phyloP scores from a whole-genome alignment of 2,113 vertebrate species.

The Leucopternis melanops region DNA sequence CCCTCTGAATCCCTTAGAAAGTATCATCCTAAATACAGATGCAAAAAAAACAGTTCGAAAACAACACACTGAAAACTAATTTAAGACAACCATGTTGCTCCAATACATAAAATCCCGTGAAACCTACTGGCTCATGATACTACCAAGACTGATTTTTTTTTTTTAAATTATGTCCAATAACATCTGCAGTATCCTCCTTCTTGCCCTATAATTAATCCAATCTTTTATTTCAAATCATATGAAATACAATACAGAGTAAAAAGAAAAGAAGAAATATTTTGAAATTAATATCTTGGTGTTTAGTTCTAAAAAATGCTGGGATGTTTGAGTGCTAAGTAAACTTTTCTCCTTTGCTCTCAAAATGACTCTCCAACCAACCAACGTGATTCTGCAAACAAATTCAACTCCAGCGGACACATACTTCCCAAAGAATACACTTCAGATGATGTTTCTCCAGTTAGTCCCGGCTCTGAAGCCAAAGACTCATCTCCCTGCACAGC shows the following conservation, averaged over 20 bases:
- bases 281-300: background rate
- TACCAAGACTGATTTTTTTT: background rate
- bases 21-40: background rate
- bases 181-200: background rate
- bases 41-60: background rate
- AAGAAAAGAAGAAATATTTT: slow-evolving; percentile 5
- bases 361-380: background rate
- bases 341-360: slow-evolving; percentile 33
- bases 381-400: background rate
- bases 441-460: background rate
- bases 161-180: background rate
- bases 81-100: background rate
- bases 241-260: background rate
- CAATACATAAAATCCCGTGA: background rate
- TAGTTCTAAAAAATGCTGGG: background rate
- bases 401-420: background rate
- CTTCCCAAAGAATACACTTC: background rate
- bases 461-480: background rate
- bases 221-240: background rate
- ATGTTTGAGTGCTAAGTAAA: background rate
- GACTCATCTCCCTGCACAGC: background rate
- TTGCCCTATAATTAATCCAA: background rate
- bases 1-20: background rate
- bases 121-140: background rate
- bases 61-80: slow-evolving; percentile 45